Percentiles rank a stretch among this genome's conserved stretches.
These are phyloP conservation scores for Nyctibius grandis DNA, from an alignment of 2,797 vertebrate genomes.

Conservation along the genomic window DNA sequence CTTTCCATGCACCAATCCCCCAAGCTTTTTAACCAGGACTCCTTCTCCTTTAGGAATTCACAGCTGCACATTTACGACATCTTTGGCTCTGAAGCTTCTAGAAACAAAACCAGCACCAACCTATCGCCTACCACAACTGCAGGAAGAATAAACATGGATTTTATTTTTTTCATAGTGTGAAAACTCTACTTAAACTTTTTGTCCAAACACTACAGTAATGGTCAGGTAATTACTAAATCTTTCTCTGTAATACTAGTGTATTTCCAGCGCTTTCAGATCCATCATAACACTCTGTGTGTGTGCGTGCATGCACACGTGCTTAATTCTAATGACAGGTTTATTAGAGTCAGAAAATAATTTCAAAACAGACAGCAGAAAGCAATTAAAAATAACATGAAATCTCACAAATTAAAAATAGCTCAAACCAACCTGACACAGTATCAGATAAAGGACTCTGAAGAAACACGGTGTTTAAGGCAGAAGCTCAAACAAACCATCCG, in stretches of 20 bases:
- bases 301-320: rapidly evolving
- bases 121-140: not conserved
- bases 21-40: not conserved
- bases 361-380: not conserved
- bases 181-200: not conserved
- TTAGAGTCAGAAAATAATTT: not conserved
- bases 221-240: not conserved
- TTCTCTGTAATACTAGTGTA: not conserved
- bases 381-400: not conserved
- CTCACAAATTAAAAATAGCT: not conserved
- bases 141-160: not conserved
- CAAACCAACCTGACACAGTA: not conserved
- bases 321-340: not conserved
- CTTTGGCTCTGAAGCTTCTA: not conserved
- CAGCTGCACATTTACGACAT: not conserved
- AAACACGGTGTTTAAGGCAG: not conserved
- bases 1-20: not conserved
- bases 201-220: not conserved
- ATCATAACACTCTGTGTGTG: too few relatives aligned
- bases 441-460: not conserved
- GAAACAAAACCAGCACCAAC: not conserved
- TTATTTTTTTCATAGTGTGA: not conserved
- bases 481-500: not conserved
- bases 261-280: not conserved
- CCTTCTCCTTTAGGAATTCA: not conserved